Conservation (phyloP, 1,140 invertebrate species). For the Phymastichus coffea region DNA sequence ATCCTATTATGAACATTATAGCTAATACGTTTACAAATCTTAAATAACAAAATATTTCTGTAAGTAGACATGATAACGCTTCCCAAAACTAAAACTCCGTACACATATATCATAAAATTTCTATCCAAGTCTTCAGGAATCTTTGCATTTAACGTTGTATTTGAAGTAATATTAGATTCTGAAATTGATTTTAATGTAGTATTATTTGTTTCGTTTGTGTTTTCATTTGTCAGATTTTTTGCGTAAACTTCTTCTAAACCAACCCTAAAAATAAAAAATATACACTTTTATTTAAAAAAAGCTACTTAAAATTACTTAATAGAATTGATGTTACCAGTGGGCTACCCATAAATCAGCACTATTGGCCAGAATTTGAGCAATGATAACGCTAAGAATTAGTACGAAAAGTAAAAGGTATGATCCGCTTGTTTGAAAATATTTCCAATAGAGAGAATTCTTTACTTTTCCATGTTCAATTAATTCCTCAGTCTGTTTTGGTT, state of each 20-base stretch:
- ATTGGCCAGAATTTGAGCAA: constrained; percentile 57
- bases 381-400: constrained; percentile 46
- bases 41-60: constrained; percentile 54
- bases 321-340: constrained; percentile 55
- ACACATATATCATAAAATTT: constrained; percentile 46
- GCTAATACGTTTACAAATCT: constrained; percentile 67
- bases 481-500: constrained; percentile 60
- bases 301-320: too few species aligned
- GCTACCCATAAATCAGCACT: constrained; percentile 65
- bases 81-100: constrained; percentile 43
- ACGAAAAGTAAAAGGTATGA: constrained; percentile 49
- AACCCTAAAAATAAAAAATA: too few species aligned
- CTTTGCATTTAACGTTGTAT: not conserved
- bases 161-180: not conserved
- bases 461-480: constrained; percentile 61
- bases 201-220: not conserved
- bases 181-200: not conserved
- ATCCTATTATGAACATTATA: constrained; percentile 68
- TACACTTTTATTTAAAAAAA: too few species aligned
- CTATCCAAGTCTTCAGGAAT: not conserved
- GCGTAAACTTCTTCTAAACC: too few species aligned
- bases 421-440: constrained; percentile 59
- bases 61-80: constrained; percentile 46
- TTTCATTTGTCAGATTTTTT: too few species aligned
- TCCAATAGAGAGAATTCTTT: constrained; percentile 55